These are phyloP conservation scores for Myotis daubentonii DNA, from an alignment of 2,797 vertebrate species.

Conservation along the genomic window DNA sequence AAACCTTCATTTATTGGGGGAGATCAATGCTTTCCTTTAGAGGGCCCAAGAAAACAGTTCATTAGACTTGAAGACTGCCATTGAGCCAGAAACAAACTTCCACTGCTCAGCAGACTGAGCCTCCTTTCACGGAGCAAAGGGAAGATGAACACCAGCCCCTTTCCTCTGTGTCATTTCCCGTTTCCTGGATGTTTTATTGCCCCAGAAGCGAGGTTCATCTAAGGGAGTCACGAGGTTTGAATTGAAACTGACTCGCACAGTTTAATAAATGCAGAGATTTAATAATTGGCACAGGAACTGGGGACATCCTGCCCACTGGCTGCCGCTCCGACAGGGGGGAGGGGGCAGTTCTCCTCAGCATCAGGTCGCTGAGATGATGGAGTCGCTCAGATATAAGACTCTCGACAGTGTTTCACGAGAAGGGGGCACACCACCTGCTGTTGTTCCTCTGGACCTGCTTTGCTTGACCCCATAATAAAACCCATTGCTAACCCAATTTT, in stretches of 20 bases:
- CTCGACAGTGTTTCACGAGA: neutral
- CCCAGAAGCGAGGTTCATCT: neutral
- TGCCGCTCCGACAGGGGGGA: neutral
- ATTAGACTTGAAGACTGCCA: neutral
- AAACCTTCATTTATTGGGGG: neutral
- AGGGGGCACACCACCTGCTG: neutral
- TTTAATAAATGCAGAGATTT: neutral
- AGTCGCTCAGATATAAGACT: neutral
- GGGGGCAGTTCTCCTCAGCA: neutral
- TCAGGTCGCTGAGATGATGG: neutral
- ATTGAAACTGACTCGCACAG: neutral
- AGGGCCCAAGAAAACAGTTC: neutral
- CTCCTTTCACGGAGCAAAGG: neutral
- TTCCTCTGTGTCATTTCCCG: neutral
- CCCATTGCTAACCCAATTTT: neutral
- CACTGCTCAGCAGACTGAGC: neutral
- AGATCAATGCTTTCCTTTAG: neutral
- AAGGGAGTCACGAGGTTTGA: neutral
- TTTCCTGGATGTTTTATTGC: neutral
- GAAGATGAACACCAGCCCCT: neutral
- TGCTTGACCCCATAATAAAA: neutral
- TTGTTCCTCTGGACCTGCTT: neutral
- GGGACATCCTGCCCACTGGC: neutral
- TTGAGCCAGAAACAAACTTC: neutral
- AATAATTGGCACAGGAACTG: neutral